These are phyloP conservation scores for Andrena haemorrhoa DNA, from an alignment of 2,888 invertebrate species.

Conservation along the genomic window DNA sequence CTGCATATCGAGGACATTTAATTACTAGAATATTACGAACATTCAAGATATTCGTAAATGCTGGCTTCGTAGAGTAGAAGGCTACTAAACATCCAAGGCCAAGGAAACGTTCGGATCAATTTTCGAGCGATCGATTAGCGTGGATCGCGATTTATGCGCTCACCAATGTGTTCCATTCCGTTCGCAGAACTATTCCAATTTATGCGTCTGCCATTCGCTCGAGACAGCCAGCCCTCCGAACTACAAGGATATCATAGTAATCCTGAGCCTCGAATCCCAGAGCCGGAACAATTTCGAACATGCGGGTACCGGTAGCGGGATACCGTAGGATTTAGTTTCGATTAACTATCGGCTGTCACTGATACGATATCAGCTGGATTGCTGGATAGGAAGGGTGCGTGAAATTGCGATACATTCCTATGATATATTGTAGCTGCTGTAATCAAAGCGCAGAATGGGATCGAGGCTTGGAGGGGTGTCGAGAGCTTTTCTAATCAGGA, in stretches of 20 bases:
- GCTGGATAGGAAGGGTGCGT: conserved; percentile 9
- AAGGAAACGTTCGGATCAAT: not conserved
- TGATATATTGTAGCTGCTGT: not conserved
- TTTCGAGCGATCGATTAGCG: conserved; percentile 1
- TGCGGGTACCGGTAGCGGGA: conserved; percentile 43
- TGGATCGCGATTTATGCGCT: not conserved
- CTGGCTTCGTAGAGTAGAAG: no score
- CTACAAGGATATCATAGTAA: conserved; percentile 41
- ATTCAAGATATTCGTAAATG: not conserved
- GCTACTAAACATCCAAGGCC: not conserved
- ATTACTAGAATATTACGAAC: conserved; percentile 21
- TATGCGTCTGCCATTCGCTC: conserved; percentile 1
- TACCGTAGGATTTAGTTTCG: conserved; percentile 54
- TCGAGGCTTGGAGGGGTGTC: not conserved
- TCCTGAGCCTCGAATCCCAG: conserved; percentile 33
- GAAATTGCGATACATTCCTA: not conserved
- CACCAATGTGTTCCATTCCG: conserved; percentile 3
- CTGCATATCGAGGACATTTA: conserved; percentile 9
- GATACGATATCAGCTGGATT: conserved; percentile 28
- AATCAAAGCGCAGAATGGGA: not conserved
- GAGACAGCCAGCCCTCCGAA: conserved; percentile 25
- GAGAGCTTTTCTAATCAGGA: not conserved
- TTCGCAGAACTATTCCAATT: conserved; percentile 28
- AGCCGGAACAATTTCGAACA: conserved; percentile 36
- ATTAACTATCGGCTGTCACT: conserved; percentile 41